A percentile compares a stretch with the other conserved stretches of the same genome.
These are phyloP conservation scores for Thaumetopoea pityocampa DNA, from an alignment of 1,140 invertebrate genomes.

Conservation along the genomic window DNA sequence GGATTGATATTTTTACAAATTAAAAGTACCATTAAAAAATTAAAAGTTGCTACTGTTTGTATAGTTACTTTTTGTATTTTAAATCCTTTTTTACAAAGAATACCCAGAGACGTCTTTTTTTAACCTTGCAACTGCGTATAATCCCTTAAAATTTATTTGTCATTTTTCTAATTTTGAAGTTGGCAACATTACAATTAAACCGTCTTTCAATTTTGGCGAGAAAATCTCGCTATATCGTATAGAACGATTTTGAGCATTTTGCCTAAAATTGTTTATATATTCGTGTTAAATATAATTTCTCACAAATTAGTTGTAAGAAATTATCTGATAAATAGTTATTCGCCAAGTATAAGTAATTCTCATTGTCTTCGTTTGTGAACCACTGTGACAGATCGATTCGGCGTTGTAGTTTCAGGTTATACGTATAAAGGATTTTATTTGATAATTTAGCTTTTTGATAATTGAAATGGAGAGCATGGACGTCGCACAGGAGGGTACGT, in stretches of 20 bases:
- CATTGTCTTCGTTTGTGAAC: conserved; percentile 13
- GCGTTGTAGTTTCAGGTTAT: conserved; percentile 67
- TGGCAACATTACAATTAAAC: conserved; percentile 18
- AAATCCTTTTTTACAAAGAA: not conserved
- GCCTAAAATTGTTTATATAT: conserved; percentile 25
- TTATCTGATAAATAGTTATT: conserved; percentile 19
- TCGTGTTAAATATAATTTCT: conserved; percentile 38
- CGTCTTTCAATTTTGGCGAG: conserved; percentile 30
- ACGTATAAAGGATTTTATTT: conserved; percentile 33
- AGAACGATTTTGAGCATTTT: conserved; percentile 27
- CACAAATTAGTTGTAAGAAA: conserved; percentile 25
- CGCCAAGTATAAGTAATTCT: conserved; percentile 7
- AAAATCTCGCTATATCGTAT: conserved; percentile 30
- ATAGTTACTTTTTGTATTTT: not conserved
- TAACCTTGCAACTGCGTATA: no score
- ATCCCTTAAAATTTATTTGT: not conserved
- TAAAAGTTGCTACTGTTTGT: no score
- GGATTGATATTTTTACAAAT: no score
- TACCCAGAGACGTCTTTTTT: no score
- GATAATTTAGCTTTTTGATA: conserved; percentile 19
- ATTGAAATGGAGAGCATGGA: conserved; percentile 70
- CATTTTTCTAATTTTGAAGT: not conserved
- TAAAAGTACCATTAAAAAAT: no score
- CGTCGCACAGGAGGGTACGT: conserved; percentile 62
- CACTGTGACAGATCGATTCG: conserved; percentile 60